phyloP scores from a whole-genome alignment of 2,113 vertebrate genomes.

The Ictalurus punctatus region DNA sequence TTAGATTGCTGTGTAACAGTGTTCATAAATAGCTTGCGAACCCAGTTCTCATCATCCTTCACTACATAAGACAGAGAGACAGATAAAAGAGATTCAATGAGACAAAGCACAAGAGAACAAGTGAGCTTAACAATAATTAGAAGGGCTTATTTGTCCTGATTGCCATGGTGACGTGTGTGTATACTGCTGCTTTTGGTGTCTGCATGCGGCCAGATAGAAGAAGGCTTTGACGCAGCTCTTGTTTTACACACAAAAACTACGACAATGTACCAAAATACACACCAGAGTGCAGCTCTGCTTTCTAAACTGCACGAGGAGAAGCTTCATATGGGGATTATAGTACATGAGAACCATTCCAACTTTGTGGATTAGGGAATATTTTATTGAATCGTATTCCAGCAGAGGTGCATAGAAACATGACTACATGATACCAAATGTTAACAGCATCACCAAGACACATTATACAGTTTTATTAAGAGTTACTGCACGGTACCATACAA shows the following conservation, averaged over 20 bases:
- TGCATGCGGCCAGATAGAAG: slow-evolving; percentile 45
- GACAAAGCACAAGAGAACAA: slow-evolving; percentile 11
- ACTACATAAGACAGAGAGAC: not conserved
- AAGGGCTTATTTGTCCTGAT: slow-evolving; percentile 65
- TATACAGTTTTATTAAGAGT: slow-evolving; percentile 49
- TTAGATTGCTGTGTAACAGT: not conserved
- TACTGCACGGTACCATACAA: slow-evolving; percentile 54
- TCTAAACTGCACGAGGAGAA: not conserved
- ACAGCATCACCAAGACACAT: slow-evolving; percentile 54
- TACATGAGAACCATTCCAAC: not conserved
- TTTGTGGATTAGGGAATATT: slow-evolving; percentile 37
- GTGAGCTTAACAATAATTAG: slow-evolving; percentile 60
- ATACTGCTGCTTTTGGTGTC: slow-evolving; percentile 53
- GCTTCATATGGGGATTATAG: not conserved
- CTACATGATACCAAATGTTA: slow-evolving; percentile 60
- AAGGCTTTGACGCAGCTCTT: slow-evolving; percentile 47
- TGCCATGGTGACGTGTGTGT: slow-evolving; percentile 71
- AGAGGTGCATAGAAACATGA: slow-evolving; percentile 73
- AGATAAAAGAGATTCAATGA: not conserved
- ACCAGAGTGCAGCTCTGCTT: not conserved
- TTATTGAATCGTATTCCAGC: slow-evolving; percentile 69
- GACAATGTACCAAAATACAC: not conserved
- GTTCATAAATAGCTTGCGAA: slow-evolving; percentile 10
- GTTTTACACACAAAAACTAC: slow-evolving; percentile 31
- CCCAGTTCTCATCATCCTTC: not conserved